Evolutionary conservation across 2,797 vertebrate genomes (phyloP), one percentile per base, ranked within the genome.

Genomic region (Chiroxiphia lanceolata): DNA sequence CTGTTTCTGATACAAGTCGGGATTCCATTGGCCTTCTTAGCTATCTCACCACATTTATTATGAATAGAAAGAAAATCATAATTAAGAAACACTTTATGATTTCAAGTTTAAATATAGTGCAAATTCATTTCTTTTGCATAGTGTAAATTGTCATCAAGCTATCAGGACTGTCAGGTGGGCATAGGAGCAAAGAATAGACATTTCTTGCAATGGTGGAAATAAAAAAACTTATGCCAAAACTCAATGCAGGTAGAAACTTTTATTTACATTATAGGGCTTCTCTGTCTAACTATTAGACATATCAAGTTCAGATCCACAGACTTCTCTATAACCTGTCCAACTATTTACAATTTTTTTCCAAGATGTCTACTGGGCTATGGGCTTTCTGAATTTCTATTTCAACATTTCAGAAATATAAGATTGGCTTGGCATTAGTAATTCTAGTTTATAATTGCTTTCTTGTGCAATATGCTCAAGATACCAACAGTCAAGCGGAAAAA

Each of bases 191-290:
- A 68, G 9, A 44, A 57, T 21, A 72, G 4, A 21, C 3, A 47
- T 18, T 78, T 51, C 14, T 57, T 79, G 54, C 16, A 84, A 42
- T 33, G 36, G 36, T 22, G 15, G 31, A 70, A 88, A 31, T 51
- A 57, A 75, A 74, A 74, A 68, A 48, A 8, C 9, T 36, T 36
- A 25, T 42, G 7, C 6, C 13, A 60, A 48, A 75, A 57, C 10
- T 75, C 42, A 34, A 4, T 0, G 1, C 1, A 1, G 51, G 54
- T 71, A 51, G 16, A 71, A 70, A 33, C 2, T 36, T 17, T 33
- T 53, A 15, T 53, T 79, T 67, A 15, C 3, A 3, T 13, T 26
- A 4, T 16, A 68, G 5, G 14, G 50, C 16, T 51, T 9, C 14
- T 26, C 29, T 75, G 15, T 59, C 15, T 44, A 57, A 45, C 6